These are phyloP conservation scores for Urocitellus parryii DNA, from an alignment of 2,113 vertebrate genomes.

Conservation along the genomic window DNA sequence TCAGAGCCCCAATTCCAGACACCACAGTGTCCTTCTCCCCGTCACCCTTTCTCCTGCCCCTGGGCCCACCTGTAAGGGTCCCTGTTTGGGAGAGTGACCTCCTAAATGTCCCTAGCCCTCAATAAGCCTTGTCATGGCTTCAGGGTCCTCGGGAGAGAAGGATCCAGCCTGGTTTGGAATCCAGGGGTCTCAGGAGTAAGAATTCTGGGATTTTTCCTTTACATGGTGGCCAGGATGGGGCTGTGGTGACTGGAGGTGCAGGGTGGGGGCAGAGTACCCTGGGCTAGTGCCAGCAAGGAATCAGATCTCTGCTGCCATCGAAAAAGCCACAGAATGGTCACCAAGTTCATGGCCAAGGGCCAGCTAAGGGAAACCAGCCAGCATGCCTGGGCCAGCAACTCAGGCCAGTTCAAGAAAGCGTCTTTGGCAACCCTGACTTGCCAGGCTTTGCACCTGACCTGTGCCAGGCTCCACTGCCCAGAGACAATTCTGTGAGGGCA, in stretches of 20 bases:
- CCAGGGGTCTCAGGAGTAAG: neutral
- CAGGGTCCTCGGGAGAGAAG: accelerated
- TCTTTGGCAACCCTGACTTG: too few relatives aligned
- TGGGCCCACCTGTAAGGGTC: neutral
- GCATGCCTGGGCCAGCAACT: accelerated
- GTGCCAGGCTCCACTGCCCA: accelerated
- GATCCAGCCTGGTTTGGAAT: too few relatives aligned
- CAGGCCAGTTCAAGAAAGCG: neutral
- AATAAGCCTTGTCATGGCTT: neutral
- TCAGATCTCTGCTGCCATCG: neutral
- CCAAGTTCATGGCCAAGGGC: neutral
- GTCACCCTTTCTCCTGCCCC: neutral
- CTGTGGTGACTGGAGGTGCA: neutral
- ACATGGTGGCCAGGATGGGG: too few relatives aligned
- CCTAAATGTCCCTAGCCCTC: neutral
- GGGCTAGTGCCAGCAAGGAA: too few relatives aligned
- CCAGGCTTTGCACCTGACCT: neutral
- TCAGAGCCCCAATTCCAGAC: neutral
- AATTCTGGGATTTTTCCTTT: neutral
- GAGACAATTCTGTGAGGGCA: neutral
- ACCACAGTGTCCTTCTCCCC: neutral
- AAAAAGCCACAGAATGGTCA: neutral
- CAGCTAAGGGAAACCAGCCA: neutral
- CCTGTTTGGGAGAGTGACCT: neutral
- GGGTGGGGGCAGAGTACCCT: neutral